These are phyloP conservation scores for Euglossa dilemma DNA, from an alignment of 1,140 invertebrate species.

Conservation along the genomic window DNA sequence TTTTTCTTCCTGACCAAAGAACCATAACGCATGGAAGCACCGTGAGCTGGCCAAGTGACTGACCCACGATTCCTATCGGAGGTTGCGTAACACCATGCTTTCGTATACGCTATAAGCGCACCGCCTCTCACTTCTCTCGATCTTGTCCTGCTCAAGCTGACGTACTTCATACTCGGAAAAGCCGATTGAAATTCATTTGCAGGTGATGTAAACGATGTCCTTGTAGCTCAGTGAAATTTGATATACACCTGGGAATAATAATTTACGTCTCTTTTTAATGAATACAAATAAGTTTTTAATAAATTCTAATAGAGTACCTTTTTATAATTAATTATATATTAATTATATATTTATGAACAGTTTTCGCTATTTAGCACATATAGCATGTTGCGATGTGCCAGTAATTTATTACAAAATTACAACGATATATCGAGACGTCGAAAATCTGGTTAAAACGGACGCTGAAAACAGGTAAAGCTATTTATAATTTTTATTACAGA, in stretches of 20 bases:
- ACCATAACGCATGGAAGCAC: slow-evolving; percentile 35
- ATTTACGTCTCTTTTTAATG: too few species aligned
- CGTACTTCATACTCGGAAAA: neutral
- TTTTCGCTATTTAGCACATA: too few species aligned
- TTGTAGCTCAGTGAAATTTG: neutral
- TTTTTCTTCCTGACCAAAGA: slow-evolving; percentile 53
- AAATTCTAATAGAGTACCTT: too few species aligned
- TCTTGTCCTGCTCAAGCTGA: slow-evolving; percentile 28
- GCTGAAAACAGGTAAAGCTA: neutral
- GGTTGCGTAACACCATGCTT: slow-evolving; percentile 57
- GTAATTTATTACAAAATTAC: too few species aligned
- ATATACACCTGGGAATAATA: too few species aligned
- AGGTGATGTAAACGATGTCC: too few species aligned
- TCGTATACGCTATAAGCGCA: slow-evolving; percentile 26
- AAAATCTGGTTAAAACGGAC: neutral
- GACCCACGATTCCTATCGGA: slow-evolving; percentile 60
- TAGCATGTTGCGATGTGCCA: too few species aligned
- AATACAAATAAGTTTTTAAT: too few species aligned
- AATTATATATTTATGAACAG: too few species aligned
- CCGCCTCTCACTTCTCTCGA: slow-evolving; percentile 60
- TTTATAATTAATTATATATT: too few species aligned
- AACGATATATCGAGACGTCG: too few species aligned
- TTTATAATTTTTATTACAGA: neutral
- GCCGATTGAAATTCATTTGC: neutral
- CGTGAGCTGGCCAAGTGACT: slow-evolving; percentile 49